Base-by-base conservation (phyloP, 2,113 vertebrate species). In the Xenopus borealis region DNA sequence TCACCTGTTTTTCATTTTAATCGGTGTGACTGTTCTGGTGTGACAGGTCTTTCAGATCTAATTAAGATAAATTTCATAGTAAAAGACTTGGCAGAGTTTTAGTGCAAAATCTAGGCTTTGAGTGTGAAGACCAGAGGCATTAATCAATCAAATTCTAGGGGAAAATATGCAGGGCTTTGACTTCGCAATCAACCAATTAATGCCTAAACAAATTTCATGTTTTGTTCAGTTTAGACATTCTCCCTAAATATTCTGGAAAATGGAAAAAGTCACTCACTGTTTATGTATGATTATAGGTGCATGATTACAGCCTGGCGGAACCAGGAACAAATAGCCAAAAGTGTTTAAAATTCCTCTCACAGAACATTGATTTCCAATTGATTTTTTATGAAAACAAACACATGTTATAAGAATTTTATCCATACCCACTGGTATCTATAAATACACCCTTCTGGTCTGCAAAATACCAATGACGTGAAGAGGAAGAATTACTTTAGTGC, bases 1-100 rank as follows among this genome's bases (percentile, higher is more conserved):
- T 99, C 95, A 98, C 95, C 96, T 99, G 97, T 99, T 99, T 99
- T 99, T 99, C 95, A 98, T 99, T 99, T 98, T 99, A 99, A 99
- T 98, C 97, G 95, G 93, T 93, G 95, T 93, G 94, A 96, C 97
- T 95, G 96, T 96, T 98, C 96, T 98, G 94, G 95, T 97, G 96
- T 98, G 96, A 95, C 96, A 97, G 95, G 94, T 97, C 97, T 98
- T 98, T 99, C 97, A 97, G 97, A 98, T 99, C 96, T 99, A 98
- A 99, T 99, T 99, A 99, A 99, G 97, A 99, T 99, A 97, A 99
- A 99, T 98, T 98, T 96, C 93, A 84, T 89, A 95, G 95, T 95
- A 98, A 97, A 96, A 94, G 94, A 95, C 94, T 97, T 96, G 94
- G 94, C 94, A 92, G 92, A 91, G 88, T 92, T 93, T 91, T 90